These are phyloP conservation scores for Rhopalosiphum maidis DNA, from an alignment of 1,140 invertebrate genomes.

Conservation along the genomic window DNA sequence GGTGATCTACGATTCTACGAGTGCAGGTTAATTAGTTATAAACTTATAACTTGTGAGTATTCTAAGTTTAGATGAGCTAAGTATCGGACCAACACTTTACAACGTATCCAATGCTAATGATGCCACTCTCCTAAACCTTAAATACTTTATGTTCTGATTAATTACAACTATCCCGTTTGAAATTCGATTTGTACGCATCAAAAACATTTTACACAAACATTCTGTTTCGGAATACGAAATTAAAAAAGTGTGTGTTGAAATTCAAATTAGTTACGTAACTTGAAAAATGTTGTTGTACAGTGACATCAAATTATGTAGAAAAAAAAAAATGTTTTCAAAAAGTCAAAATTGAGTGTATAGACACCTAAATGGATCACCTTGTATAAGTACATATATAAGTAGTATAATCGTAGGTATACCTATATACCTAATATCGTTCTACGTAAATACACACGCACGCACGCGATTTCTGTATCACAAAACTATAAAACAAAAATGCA, in stretches of 20 bases:
- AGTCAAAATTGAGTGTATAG: background rate
- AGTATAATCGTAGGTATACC: background rate
- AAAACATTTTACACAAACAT: background rate
- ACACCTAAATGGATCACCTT: background rate
- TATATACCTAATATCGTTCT: background rate
- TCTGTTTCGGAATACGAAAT: background rate
- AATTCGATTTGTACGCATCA: background rate
- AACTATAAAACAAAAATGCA: background rate
- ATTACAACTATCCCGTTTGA: background rate
- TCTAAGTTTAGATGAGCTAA: background rate
- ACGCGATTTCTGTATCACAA: background rate
- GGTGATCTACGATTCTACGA: background rate
- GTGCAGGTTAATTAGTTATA: background rate
- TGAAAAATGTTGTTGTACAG: background rate
- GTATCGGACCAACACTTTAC: background rate
- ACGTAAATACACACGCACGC: background rate
- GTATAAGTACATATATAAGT: background rate
- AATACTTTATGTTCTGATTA: background rate
- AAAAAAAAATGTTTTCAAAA: background rate
- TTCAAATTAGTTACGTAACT: background rate
- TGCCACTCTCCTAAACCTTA: background rate
- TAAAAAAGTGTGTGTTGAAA: background rate
- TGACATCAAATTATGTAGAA: background rate
- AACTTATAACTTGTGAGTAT: background rate
- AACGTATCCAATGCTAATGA: background rate